Percentiles rank a stretch among this genome's conserved stretches.
Conservation (phyloP, 2,797 vertebrate species). For the Rhincodon typus region DNA sequence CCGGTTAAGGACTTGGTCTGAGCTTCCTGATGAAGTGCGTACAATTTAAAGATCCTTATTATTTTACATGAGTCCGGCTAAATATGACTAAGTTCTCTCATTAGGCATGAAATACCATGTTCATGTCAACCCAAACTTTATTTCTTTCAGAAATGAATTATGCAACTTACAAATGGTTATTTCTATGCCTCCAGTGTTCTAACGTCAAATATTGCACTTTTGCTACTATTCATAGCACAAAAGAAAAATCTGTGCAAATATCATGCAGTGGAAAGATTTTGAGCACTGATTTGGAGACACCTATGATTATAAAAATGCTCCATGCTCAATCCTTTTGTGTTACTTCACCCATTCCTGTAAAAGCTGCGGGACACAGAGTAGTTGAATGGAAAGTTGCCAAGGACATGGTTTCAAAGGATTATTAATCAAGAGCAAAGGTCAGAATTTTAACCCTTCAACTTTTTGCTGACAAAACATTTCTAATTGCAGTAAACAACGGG, state of each 20-base stretch:
- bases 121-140: background rate
- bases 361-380: background rate
- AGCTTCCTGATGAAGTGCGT: background rate
- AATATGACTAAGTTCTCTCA: background rate
- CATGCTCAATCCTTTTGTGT: background rate
- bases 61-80: background rate
- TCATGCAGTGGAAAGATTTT: background rate
- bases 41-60: background rate
- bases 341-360: background rate
- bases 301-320: background rate
- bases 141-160: background rate
- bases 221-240: background rate
- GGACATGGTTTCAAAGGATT: constrained; percentile 3
- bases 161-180: background rate
- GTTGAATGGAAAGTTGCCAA: background rate
- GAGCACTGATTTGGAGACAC: background rate
- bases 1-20: background rate
- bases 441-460: constrained; percentile 12
- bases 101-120: background rate
- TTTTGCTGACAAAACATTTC: constrained; percentile 37
- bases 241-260: background rate
- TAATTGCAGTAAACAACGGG: constrained; percentile 24
- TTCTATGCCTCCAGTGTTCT: background rate
- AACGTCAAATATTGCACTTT: background rate
- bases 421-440: constrained; percentile 28